Percentiles rank a stretch among this genome's conserved stretches.
phyloP scores from a whole-genome alignment of 2,113 vertebrate species.

The Oncorhynchus clarkii region DNA sequence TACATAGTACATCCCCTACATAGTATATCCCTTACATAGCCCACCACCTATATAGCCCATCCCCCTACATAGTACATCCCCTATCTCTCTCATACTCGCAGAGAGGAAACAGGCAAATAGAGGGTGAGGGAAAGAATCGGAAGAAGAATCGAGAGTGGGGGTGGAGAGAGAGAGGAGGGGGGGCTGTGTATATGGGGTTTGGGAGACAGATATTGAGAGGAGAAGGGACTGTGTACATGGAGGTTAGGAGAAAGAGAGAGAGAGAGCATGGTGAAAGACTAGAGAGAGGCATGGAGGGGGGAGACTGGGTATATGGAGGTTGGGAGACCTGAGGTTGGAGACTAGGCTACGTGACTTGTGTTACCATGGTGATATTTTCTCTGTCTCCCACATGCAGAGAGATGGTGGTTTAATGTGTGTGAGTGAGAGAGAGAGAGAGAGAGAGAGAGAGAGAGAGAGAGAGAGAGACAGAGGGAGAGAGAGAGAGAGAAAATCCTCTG shows the following conservation, averaged over 20 bases:
- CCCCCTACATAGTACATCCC: neutral
- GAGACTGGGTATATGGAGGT: constrained; percentile 35
- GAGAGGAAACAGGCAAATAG: constrained; percentile 1
- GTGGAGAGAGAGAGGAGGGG: neutral
- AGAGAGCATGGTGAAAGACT: neutral
- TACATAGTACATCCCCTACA: too few relatives aligned
- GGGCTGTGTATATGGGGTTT: neutral
- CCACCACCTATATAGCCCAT: neutral
- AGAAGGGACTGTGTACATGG: constrained; percentile 7
- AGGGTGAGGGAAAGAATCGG: neutral
- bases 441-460: too few relatives aligned
- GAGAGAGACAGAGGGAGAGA: too few relatives aligned
- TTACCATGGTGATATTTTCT: constrained; percentile 73
- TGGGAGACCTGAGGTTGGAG: constrained; percentile 45
- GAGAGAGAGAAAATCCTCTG: too few relatives aligned
- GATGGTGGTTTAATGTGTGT: constrained; percentile 49
- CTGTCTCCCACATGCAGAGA: constrained; percentile 65
- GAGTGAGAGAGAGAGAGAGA: neutral
- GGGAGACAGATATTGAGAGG: constrained; percentile 30
- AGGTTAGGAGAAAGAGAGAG: constrained; percentile 21
- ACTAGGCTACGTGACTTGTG: constrained; percentile 67
- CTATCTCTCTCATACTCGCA: too few relatives aligned
- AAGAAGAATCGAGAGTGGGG: neutral
- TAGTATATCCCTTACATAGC: too few relatives aligned
- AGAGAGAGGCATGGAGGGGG: constrained; percentile 13